Evolutionary conservation across 2,888 invertebrate species (phyloP).

Genomic region (Epirrita christyi): DNA sequence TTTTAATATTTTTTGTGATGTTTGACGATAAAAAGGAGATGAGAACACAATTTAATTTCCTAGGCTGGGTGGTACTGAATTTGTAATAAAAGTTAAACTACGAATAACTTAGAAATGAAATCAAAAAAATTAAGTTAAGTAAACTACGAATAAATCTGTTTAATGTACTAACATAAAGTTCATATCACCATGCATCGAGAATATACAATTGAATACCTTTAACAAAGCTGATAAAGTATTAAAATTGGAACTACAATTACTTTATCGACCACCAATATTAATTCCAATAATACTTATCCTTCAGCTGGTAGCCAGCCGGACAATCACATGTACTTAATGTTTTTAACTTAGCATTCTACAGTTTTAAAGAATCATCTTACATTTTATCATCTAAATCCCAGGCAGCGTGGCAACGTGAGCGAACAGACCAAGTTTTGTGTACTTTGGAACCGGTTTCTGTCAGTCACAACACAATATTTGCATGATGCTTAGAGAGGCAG

Average conservation of each 20-base stretch:
- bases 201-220: too few species aligned
- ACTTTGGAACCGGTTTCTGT: constrained; percentile 67
- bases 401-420: constrained; percentile 48
- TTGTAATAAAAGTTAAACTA: too few species aligned
- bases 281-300: too few species aligned
- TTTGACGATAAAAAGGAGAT: background rate
- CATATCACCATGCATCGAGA: too few species aligned
- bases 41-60: background rate
- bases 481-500: constrained; percentile 58
- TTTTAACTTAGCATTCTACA: background rate
- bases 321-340: too few species aligned
- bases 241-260: too few species aligned
- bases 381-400: constrained; percentile 47
- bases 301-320: too few species aligned
- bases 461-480: constrained; percentile 71
- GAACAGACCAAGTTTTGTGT: constrained; percentile 56
- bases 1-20: background rate
- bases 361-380: constrained; percentile 16
- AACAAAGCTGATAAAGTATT: too few species aligned
- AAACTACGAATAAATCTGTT: too few species aligned
- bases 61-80: background rate
- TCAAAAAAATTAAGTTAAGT: too few species aligned
- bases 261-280: too few species aligned
- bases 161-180: background rate
- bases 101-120: too few species aligned